These are phyloP conservation scores for Sylvilagus bachmani DNA, from an alignment of 2,113 vertebrate genomes.

Conservation along the genomic window DNA sequence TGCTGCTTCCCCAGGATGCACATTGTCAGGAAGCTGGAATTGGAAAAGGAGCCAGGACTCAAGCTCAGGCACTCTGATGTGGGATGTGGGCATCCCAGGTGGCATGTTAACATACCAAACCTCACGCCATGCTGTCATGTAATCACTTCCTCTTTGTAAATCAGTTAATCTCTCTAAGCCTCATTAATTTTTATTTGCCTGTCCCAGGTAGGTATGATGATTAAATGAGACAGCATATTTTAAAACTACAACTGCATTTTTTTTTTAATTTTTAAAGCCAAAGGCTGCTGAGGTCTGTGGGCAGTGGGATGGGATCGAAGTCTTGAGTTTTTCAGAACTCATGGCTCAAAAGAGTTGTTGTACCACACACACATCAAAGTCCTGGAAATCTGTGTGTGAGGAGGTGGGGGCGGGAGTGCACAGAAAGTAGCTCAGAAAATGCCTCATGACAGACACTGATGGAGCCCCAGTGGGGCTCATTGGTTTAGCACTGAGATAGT, in stretches of 20 bases:
- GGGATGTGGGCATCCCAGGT: too few relatives aligned
- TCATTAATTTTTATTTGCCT: not conserved
- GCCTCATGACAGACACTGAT: not conserved
- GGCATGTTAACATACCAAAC: too few relatives aligned
- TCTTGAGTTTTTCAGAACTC: not conserved
- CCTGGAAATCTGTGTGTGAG: not conserved
- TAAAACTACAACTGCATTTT: not conserved
- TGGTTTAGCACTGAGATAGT: not conserved
- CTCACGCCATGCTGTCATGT: not conserved
- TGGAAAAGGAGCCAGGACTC: too few relatives aligned
- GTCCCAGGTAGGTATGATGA: not conserved
- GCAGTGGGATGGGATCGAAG: not conserved
- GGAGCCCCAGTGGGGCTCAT: not conserved
- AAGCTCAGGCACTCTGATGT: too few relatives aligned
- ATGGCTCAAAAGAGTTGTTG: not conserved
- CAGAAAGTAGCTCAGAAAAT: not conserved
- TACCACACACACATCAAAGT: not conserved
- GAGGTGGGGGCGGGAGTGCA: not conserved
- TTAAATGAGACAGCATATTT: slow-evolving; percentile 33
- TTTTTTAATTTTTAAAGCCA: not conserved
- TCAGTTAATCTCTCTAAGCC: not conserved
- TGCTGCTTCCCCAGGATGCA: too few relatives aligned
- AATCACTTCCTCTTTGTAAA: slow-evolving; percentile 8
- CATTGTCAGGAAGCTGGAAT: too few relatives aligned
- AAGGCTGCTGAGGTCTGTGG: not conserved